Evolutionary conservation across 2,113 vertebrate genomes (phyloP), one percentile per base, ranked within the genome.

Genomic region (Xyliphius kryptos): DNA sequence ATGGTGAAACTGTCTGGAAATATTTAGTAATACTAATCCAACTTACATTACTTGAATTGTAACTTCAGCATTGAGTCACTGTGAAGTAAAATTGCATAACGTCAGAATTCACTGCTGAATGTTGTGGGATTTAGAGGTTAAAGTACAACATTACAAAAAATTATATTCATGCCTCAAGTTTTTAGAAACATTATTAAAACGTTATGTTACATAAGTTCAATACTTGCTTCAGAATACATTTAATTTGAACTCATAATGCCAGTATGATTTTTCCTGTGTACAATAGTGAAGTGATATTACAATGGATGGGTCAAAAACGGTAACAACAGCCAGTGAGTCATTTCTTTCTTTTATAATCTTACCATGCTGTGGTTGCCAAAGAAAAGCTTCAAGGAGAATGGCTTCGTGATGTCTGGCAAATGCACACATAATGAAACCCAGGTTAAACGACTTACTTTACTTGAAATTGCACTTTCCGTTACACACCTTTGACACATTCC

Each of bases 401-500:
- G 15, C 48, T 38, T 60, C 16, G 11, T 32, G 14, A 58, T 53
- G 48, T 67, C 48, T 53, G 64, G 55, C 40, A 52, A 66, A 58
- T 58, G 55, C 51, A 47, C 21, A 36, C 6, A 1, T 60, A 44
- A 67, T 52, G 48, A 53, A 60, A 44, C 21, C 56, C 38, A 52
- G 56, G 49, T 67, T 41, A 37, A 46, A 17, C 16, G 19, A 15
- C 49, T 43, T 14, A 46, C 20, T 43, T 12, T 10, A 40, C 47
- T 58, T 47, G 6, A 16, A 41, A 43, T 20, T n/a, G 36, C 64
- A 58, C 55, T 16, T 52, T 52, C 55, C 13, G 0, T 20, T 40
- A 56, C 63, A 56, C 63, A 65, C 22, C 65, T 67, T 60, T 60
- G 65, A 67, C 56, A 59, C 56, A 43, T 67, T 59, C 47, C 2